phyloP scores from a whole-genome alignment of 2,888 invertebrate species.

The Drosophila neutralis region DNA sequence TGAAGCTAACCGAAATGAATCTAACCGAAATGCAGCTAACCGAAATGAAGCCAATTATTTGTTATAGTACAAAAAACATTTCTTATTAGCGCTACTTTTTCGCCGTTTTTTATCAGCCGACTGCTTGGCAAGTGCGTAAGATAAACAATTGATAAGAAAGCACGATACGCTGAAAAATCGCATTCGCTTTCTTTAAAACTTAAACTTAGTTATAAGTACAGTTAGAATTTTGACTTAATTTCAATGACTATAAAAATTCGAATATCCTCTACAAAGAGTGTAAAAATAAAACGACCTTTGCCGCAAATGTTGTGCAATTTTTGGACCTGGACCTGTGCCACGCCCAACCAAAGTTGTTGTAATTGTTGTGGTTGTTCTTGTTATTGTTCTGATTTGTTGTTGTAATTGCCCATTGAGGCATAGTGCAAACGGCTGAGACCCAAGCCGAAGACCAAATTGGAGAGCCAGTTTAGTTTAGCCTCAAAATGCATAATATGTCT shows the following conservation, averaged over 20 bases:
- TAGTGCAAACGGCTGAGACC: slow-evolving; percentile 37
- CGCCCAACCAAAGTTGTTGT: slow-evolving; percentile 26
- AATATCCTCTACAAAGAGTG: background rate
- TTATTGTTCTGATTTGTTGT: slow-evolving; percentile 23
- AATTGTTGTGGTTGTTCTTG: slow-evolving; percentile 28
- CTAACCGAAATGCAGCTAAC: background rate
- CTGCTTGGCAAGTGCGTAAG: background rate
- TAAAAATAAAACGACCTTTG: slow-evolving; percentile 22
- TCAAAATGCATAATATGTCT: slow-evolving; percentile 77
- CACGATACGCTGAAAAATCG: background rate
- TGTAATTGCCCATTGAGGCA: slow-evolving; percentile 71
- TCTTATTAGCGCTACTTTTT: background rate
- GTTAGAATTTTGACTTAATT: background rate
- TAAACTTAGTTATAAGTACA: background rate
- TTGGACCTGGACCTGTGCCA: slow-evolving; percentile 23
- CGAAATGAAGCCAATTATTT: background rate
- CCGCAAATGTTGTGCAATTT: slow-evolving; percentile 55
- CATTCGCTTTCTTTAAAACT: background rate
- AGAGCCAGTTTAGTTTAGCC: slow-evolving; percentile 48
- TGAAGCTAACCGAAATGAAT: background rate
- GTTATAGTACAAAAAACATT: background rate
- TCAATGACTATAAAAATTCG: background rate
- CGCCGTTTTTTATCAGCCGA: background rate
- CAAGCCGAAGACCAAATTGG: slow-evolving; percentile 25
- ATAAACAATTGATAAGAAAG: background rate